These are phyloP conservation scores for Hypotaenidia okinawae DNA, from an alignment of 2,797 vertebrate species.

Conservation along the genomic window DNA sequence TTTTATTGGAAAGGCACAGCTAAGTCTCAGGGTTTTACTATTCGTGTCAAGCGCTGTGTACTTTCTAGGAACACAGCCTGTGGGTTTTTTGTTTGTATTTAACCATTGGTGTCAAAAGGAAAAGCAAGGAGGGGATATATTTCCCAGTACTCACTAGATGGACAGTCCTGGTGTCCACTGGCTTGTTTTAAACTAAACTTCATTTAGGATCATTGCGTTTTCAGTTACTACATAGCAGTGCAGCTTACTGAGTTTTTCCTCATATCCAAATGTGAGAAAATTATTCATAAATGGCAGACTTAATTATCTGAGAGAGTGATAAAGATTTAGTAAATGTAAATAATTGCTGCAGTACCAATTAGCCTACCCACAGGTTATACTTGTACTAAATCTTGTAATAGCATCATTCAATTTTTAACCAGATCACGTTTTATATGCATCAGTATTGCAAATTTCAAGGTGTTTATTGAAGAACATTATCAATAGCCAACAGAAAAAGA, in stretches of 20 bases:
- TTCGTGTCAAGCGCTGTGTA: slow-evolving; percentile 55
- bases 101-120: slow-evolving; percentile 42
- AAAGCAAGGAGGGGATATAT: not conserved
- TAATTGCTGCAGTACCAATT: not conserved
- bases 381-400: not conserved
- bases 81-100: slow-evolving; percentile 64
- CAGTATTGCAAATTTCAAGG: slow-evolving; percentile 49
- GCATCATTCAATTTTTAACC: not conserved
- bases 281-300: not conserved
- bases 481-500: not conserved
- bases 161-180: not conserved
- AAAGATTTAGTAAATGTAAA: slow-evolving; percentile 32
- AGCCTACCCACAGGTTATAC: not conserved
- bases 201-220: not conserved
- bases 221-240: not conserved
- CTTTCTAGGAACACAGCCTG: slow-evolving; percentile 46
- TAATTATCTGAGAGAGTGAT: not conserved
- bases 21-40: slow-evolving; percentile 61
- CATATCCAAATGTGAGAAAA: not conserved
- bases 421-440: slow-evolving; percentile 10
- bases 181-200: not conserved
- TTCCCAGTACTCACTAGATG: slow-evolving; percentile 20
- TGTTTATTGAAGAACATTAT: slow-evolving; percentile 49
- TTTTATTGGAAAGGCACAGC: slow-evolving; percentile 72
- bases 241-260: not conserved